phyloP scores from a whole-genome alignment of 1,140 invertebrate genomes.

The Littorina saxatilis region DNA sequence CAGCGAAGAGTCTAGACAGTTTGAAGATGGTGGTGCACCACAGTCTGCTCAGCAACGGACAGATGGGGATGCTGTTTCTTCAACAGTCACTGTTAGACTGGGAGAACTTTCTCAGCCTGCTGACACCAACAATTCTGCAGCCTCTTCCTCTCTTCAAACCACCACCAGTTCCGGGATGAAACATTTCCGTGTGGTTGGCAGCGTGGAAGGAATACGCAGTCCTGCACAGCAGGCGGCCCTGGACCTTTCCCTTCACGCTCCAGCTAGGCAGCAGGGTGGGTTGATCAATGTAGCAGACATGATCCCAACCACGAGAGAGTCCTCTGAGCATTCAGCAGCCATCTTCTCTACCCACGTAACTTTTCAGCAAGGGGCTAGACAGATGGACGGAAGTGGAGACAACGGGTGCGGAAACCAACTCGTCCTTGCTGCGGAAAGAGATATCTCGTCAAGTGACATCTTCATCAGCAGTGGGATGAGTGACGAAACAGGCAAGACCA shows the following conservation, averaged over 20 bases:
- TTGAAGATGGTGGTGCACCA: too few relatives aligned
- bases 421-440: not conserved
- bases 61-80: too few relatives aligned
- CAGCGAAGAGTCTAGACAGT: too few relatives aligned
- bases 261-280: not conserved
- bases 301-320: not conserved
- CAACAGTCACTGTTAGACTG: too few relatives aligned
- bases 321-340: not conserved
- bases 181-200: not conserved
- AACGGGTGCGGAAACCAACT: not conserved
- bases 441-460: not conserved
- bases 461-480: not conserved
- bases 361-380: not conserved
- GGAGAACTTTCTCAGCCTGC: too few relatives aligned
- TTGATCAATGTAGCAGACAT: not conserved
- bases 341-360: not conserved
- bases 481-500: conserved; percentile 15
- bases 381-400: not conserved
- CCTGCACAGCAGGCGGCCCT: not conserved
- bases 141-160: not conserved
- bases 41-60: too few relatives aligned
- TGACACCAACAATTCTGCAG: too few relatives aligned
- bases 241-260: not conserved
- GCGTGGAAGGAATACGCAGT: not conserved
- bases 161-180: conserved; percentile 2